Evolutionary conservation across 2,113 vertebrate species (phyloP).

Genomic region (Rhinolophus sinicus): DNA sequence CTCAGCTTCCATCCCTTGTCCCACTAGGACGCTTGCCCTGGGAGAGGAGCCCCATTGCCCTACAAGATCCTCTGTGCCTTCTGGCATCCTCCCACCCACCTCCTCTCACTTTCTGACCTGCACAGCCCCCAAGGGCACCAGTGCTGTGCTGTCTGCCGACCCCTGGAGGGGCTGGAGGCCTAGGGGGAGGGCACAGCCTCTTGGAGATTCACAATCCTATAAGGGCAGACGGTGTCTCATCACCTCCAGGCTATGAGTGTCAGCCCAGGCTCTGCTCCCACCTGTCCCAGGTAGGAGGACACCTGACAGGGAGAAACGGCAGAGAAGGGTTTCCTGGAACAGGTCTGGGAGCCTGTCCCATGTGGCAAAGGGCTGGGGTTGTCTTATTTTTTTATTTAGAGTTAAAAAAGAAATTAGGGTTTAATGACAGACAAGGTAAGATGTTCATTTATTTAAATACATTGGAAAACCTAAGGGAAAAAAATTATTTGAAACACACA

Average conservation of each 20-base stretch:
- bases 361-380: background rate
- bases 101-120: background rate
- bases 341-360: background rate
- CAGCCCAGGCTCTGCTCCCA: background rate
- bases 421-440: background rate
- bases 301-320: background rate
- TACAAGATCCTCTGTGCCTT: too few relatives aligned
- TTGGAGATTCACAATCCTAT: background rate
- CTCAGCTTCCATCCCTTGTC: background rate
- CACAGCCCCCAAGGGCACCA: too few relatives aligned
- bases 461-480: background rate
- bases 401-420: background rate
- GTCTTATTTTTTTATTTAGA: background rate
- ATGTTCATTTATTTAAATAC: background rate
- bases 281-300: background rate
- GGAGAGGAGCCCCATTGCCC: background rate
- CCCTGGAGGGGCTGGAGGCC: background rate
- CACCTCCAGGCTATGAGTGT: background rate
- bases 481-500: background rate
- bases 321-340: background rate
- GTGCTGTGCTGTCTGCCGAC: background rate
- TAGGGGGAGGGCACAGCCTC: background rate
- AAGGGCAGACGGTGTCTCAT: background rate
- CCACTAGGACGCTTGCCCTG: too few relatives aligned
- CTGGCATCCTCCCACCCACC: accelerated